phyloP scores from a whole-genome alignment of 1,140 invertebrate genomes.

The Drosophila busckii region DNA sequence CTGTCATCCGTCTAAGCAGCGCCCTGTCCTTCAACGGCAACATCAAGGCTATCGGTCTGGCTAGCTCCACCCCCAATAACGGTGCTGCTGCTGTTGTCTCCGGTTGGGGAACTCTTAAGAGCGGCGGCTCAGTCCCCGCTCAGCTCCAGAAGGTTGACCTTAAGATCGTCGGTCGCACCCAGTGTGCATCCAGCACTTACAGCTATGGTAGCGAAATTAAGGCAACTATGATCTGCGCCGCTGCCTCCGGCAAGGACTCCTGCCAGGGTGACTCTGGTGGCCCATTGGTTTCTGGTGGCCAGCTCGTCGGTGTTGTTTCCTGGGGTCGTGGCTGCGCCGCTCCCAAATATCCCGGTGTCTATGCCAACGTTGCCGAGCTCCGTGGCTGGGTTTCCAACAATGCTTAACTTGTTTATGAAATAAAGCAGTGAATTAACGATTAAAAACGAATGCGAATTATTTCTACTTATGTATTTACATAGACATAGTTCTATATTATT shows the following conservation, averaged over 20 bases:
- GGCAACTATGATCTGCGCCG: too few relatives aligned
- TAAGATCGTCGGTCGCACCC: too few relatives aligned
- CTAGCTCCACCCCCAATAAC: not conserved
- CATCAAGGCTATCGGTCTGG: not conserved
- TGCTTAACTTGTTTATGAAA: too few relatives aligned
- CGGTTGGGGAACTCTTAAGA: slow-evolving; percentile 26
- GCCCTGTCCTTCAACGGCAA: not conserved
- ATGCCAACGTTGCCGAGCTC: slow-evolving; percentile 4
- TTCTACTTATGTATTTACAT: too few relatives aligned
- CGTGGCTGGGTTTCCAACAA: slow-evolving; percentile 29
- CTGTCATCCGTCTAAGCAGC: not conserved
- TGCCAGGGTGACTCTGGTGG: slow-evolving; percentile 16
- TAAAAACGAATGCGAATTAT: too few relatives aligned
- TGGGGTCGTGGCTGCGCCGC: slow-evolving; percentile 9
- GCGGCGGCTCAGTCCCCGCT: not conserved
- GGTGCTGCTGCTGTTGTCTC: not conserved
- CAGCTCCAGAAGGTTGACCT: too few relatives aligned
- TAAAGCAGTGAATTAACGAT: too few relatives aligned
- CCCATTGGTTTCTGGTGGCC: not conserved
- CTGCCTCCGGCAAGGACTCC: not conserved
- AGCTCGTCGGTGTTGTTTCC: slow-evolving; percentile 25
- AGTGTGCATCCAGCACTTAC: too few relatives aligned
- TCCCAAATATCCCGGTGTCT: slow-evolving; percentile 12
- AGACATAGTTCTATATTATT: too few relatives aligned
- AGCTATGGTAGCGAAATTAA: too few relatives aligned